Evolutionary conservation across 2,113 vertebrate genomes (phyloP).

Genomic region (Sprattus sprattus): DNA sequence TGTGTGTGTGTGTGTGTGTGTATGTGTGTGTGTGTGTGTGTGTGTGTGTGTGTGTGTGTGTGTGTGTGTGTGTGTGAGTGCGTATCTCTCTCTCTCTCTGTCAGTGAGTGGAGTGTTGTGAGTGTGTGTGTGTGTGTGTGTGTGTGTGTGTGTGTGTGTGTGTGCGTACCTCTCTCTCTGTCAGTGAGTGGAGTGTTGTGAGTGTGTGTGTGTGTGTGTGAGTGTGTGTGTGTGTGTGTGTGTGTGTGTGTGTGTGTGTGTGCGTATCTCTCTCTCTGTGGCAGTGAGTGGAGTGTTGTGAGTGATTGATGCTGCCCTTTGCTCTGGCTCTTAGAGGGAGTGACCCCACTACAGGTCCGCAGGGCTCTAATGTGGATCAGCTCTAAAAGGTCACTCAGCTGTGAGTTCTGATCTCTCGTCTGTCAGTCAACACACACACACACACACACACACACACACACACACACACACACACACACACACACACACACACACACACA

Average conservation of each 20-base stretch:
- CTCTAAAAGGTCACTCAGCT: slow-evolving; percentile 32
- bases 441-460: slow-evolving; percentile 14
- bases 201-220: no score
- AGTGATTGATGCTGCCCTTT: slow-evolving; percentile 74
- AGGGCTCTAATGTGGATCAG: neutral
- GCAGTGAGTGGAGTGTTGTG: slow-evolving; percentile 20
- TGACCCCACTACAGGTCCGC: slow-evolving; percentile 64
- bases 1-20: no score
- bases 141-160: no score
- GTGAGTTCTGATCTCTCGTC: slow-evolving; percentile 13
- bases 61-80: no score
- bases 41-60: no score
- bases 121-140: no score
- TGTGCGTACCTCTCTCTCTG: no score
- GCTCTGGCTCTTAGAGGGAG: slow-evolving; percentile 49
- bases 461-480: slow-evolving; percentile 3
- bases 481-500: neutral
- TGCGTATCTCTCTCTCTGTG: neutral
- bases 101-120: no score
- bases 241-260: no score
- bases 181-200: no score
- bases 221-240: neutral
- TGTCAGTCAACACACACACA: neutral
- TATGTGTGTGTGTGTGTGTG: neutral
- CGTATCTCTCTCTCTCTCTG: no score